Evolutionary conservation across 2,888 invertebrate genomes (phyloP).

Genomic region (Drosophila atripex): DNA sequence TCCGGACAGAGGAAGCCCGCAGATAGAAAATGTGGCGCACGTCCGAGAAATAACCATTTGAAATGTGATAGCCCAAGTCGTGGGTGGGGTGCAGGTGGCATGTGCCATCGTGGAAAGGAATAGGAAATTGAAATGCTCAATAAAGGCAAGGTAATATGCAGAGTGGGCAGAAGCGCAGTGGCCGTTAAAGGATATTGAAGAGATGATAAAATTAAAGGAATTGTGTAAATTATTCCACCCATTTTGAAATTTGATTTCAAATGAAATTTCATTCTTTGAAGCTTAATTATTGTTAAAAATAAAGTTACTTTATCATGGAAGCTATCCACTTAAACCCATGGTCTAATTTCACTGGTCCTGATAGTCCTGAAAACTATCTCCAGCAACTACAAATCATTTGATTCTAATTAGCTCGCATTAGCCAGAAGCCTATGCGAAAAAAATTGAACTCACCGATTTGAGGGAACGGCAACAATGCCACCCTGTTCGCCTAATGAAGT

Average conservation of each 20-base stretch:
- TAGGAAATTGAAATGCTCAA: slow-evolving; percentile 70
- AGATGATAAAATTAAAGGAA: background rate
- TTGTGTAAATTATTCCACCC: background rate
- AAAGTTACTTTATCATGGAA: no score
- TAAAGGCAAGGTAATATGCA: slow-evolving; percentile 50
- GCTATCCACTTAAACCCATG: no score
- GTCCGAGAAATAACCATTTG: slow-evolving; percentile 50
- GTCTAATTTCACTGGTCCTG: no score
- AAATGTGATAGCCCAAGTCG: slow-evolving; percentile 55
- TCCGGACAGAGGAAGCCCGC: slow-evolving; percentile 65
- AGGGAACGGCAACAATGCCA: slow-evolving; percentile 13
- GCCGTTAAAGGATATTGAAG: background rate
- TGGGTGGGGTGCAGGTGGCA: slow-evolving; percentile 7
- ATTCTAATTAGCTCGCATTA: slow-evolving; percentile 61
- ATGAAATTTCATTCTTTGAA: no score
- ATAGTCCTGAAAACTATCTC: no score
- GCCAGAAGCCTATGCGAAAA: slow-evolving; percentile 12
- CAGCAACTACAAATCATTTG: slow-evolving; percentile 49
- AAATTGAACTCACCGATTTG: slow-evolving; percentile 51
- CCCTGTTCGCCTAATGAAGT: slow-evolving; percentile 74
- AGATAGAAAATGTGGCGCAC: slow-evolving; percentile 55
- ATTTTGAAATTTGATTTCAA: no score
- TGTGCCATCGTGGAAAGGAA: slow-evolving; percentile 8
- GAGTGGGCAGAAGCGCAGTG: slow-evolving; percentile 36
- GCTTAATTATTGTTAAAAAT: no score